Evolutionary conservation across 2,113 vertebrate genomes (phyloP).

Genomic region (Saguinus midas): DNA sequence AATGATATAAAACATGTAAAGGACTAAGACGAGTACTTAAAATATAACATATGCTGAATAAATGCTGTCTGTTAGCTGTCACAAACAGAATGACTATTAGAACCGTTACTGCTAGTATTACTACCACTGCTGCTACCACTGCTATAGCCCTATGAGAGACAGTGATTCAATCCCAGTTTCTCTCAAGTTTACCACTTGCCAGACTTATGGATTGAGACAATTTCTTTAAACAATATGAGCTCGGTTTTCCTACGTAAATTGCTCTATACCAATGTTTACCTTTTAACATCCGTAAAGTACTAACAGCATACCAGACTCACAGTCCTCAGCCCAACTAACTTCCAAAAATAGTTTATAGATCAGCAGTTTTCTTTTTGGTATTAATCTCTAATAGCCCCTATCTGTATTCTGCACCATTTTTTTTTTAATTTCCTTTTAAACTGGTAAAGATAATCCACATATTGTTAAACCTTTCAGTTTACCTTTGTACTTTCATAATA

Average conservation of each 20-base stretch:
- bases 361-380: background rate
- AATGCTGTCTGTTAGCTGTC: background rate
- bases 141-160: accelerated
- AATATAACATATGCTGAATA: background rate
- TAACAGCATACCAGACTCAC: background rate
- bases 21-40: background rate
- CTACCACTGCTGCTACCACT: background rate
- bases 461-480: background rate
- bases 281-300: background rate
- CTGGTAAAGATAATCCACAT: background rate
- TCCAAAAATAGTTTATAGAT: background rate
- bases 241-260: background rate
- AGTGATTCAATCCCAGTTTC: background rate
- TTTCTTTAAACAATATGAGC: background rate
- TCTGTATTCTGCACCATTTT: background rate
- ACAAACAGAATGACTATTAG: accelerated
- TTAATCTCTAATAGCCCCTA: background rate
- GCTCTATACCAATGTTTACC: background rate
- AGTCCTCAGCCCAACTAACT: background rate
- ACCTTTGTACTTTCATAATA: background rate
- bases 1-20: background rate
- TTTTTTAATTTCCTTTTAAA: background rate
- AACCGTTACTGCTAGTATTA: background rate
- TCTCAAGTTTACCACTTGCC: background rate
- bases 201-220: background rate